Base-by-base conservation (phyloP, 2,888 invertebrate species). In the Ctenicera cuprea region DNA sequence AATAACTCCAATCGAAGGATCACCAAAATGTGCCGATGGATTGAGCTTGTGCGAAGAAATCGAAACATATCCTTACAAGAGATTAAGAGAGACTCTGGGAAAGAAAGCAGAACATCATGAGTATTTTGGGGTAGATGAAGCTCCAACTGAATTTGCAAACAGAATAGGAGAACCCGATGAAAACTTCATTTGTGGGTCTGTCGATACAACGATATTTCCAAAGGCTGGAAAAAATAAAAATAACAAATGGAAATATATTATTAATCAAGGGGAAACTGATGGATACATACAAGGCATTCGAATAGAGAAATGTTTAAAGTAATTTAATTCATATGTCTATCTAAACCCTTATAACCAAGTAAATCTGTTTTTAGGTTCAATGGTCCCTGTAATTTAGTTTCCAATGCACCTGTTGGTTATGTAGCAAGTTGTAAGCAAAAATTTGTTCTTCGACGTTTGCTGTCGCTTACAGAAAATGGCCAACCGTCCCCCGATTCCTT, bases 291-390 rank as follows among this genome's bases (percentile, higher is more conserved):
- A 96, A 85, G 93, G 92, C 16, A 90, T 95, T 52, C 89, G 91
- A 52, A 90, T 94, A 0, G 95, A 95, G 86, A 89, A 90, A 74
- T 96, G 96, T 88, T 76, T 85, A 16, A 61, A 73, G 94, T 94
- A 86, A 59, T 38, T 22, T 1, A 1, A n/a, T 54, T 54, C 30
- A 26, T 14, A 45, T 48, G 1, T 22, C 9, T 12, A 3, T 50
- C 8, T 22, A n/a, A 50, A 22, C 1, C 0, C 9, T 2, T 11
- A 48, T 22, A 50, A 16, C 11, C 1, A 20, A 50, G n/a, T 54
- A n/a, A 54, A 54, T 30, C 8, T 26, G 26, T 20, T 33, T 16
- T 33, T 16, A 59, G 59, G 18, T 12, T 20, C 11, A 8, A 18
- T 14, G 14, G n/a, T 20, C 76, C 85, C 0, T 94, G 94, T 79